Conservation (phyloP, 37 sponge, comb jelly and placozoan species). For the Mnemiopsis leidyi region DNA sequence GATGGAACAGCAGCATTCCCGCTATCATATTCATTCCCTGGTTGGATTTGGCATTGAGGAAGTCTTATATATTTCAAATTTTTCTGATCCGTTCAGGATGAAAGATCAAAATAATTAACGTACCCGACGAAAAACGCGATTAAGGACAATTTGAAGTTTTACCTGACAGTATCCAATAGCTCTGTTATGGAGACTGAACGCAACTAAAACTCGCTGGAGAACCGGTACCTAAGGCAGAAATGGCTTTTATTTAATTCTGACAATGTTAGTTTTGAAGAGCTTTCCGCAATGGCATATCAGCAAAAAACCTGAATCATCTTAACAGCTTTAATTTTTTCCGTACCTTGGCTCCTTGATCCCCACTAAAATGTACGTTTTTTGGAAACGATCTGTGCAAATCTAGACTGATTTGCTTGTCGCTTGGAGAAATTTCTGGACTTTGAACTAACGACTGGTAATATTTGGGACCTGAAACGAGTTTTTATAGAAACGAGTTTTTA, state of each 20-base stretch:
- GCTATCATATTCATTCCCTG: slow-evolving; percentile 66
- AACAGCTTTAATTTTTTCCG: too few species aligned
- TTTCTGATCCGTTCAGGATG: too few species aligned
- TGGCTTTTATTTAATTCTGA: too few species aligned
- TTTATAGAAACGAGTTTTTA: neutral
- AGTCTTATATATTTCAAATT: too few species aligned
- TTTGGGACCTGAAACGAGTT: neutral
- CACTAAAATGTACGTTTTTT: slow-evolving; percentile 2
- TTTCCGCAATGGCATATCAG: too few species aligned
- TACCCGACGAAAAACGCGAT: too few species aligned
- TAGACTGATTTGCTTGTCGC: slow-evolving; percentile 27
- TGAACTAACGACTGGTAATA: slow-evolving; percentile 61
- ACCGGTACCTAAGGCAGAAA: slow-evolving; percentile 8
- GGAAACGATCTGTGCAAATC: slow-evolving; percentile 58
- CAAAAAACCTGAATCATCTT: too few species aligned
- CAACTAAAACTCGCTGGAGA: slow-evolving; percentile 39
- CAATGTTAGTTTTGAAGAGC: too few species aligned
- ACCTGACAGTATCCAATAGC: slow-evolving; percentile 61
- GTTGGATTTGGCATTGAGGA: too few species aligned
- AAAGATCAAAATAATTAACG: too few species aligned
- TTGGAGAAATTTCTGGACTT: slow-evolving; percentile 54
- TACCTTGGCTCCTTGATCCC: slow-evolving; percentile 54
- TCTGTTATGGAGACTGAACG: slow-evolving; percentile 62
- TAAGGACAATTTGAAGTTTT: too few species aligned
- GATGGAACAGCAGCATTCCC: slow-evolving; percentile 57